Base-by-base conservation (phyloP, 1,140 invertebrate species). In the Drosophila sproati region DNA sequence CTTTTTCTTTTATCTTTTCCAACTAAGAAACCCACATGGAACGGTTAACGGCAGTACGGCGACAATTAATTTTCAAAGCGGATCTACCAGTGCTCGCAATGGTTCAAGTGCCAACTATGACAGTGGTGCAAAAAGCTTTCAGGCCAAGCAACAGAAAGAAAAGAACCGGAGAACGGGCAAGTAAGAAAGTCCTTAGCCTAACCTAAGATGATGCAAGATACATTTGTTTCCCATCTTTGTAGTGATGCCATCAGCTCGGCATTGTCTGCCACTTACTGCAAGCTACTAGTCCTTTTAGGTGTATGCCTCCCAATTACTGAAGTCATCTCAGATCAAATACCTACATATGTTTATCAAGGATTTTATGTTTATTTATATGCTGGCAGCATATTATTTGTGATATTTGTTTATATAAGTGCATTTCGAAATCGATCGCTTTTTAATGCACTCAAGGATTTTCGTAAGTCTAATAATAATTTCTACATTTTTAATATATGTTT, bases 361-460 rank as follows among this genome's bases (percentile, higher is more conserved):
- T 97, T 97, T 91, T 97, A 97, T 81, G 93, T 97, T 0, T 97
- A 96, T 88, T 93, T 97, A 48, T 97, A 97, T 90, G 88, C 95
- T 5, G 94, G 94, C 28, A 96, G 96, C 82, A 95, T 97, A 10
- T 69, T 94, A 2, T 97, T 97, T 92, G 94, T 97, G 29, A 93
- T 96, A 28, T 96, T 96, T 73, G 94, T 96, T 68, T 96, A 96
- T 85, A 93, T 95, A 3, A 96, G 95, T 56, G 92, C 97, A 34
- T 92, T 97, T 3, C 94, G 94, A 28, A 94, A 96, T 78, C 94
- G 94, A 71, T 94, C 94, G 8, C 89, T 95, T 1, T 91, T 93
- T 31, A 93, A 92, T 70, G 91, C 93, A 0, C 85, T 94, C 0
- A 93, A 92, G 50, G 92, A 89, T n/a, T 93, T 85, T 69, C 91